Evolutionary conservation across 2,797 vertebrate genomes (phyloP).

Genomic region (Danio aesculapii): DNA sequence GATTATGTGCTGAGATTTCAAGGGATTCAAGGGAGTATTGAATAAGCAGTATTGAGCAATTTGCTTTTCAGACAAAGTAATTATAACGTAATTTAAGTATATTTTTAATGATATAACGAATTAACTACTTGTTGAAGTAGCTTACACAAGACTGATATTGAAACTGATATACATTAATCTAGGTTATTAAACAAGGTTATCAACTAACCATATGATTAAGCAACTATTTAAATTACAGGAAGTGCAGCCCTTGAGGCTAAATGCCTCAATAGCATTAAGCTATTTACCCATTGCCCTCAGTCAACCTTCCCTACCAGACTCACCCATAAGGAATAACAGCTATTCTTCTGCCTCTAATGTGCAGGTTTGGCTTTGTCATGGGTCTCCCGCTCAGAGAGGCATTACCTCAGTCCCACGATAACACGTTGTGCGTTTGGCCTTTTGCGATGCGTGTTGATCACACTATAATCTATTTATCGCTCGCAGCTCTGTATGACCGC

Average conservation of each 20-base stretch:
- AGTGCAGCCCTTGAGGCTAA: too few species aligned
- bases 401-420: constrained; percentile 77
- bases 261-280: neutral
- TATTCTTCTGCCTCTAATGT: constrained; percentile 70
- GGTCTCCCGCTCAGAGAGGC: constrained; percentile 63
- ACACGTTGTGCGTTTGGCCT: constrained; percentile 75
- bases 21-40: too few species aligned
- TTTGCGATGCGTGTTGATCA: constrained; percentile 73
- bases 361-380: constrained; percentile 74
- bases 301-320: constrained; percentile 36
- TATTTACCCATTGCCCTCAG: neutral
- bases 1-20: too few species aligned
- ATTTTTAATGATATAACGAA: too few species aligned
- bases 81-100: too few species aligned
- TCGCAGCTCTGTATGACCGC: constrained; percentile 73
- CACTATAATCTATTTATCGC: constrained; percentile 82
- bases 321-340: constrained; percentile 78
- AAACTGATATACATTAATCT: too few species aligned
- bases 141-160: too few species aligned
- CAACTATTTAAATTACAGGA: neutral
- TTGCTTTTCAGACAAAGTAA: too few species aligned
- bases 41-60: too few species aligned
- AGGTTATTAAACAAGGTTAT: neutral
- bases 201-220: neutral
- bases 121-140: too few species aligned